Evolutionary conservation across 2,797 vertebrate genomes (phyloP), one percentile per base, ranked within the genome.

Genomic region (Crocodylus rhombifer): DNA sequence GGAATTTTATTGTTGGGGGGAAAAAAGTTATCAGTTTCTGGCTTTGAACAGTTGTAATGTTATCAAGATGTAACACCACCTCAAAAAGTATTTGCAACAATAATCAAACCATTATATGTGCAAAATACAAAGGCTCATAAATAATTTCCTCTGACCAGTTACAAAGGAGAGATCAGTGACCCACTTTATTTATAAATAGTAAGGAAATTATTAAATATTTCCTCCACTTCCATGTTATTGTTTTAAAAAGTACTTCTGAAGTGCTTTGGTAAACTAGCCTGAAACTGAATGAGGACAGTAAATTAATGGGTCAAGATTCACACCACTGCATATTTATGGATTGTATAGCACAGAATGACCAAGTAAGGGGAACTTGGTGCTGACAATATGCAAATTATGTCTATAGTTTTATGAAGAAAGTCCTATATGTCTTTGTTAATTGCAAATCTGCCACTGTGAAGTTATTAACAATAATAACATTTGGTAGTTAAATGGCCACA

Each of bases 391-490:
- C 57, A 89, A 95, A 93, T 93, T n/a, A 69, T 3, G 92, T 20
- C 23, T 78, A 56, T 14, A 92, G 4, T 88, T 96, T 95, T 55
- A 64, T 84, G 21, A 80, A 88, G 57, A 87, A 92, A 96, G 90
- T 25, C 3, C 25, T 80, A 26, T 28, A 61, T 86, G 80, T 94
- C 73, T 92, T 69, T 62, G 86, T 76, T 95, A 94, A 90, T 93
- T 95, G 79, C 8, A 95, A 25, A 64, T 6, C 28, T 91, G 26
- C 14, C 63, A 84, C 79, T 83, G 30, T 91, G 79, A 95, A 87
- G 42, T 77, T 89, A 87, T 88, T 91, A 94, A 84, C 13, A 93
- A 84, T 87, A 87, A 87, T 87, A 92, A 23, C 55, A 86, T 87
- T 87, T 94, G 30, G 69, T 80, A 94, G 25, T 18, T 91, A 92